A percentile compares a stretch with the other conserved stretches of the same genome.
Conservation (phyloP, 2,113 vertebrate genomes). For the Glareola pratincola region DNA sequence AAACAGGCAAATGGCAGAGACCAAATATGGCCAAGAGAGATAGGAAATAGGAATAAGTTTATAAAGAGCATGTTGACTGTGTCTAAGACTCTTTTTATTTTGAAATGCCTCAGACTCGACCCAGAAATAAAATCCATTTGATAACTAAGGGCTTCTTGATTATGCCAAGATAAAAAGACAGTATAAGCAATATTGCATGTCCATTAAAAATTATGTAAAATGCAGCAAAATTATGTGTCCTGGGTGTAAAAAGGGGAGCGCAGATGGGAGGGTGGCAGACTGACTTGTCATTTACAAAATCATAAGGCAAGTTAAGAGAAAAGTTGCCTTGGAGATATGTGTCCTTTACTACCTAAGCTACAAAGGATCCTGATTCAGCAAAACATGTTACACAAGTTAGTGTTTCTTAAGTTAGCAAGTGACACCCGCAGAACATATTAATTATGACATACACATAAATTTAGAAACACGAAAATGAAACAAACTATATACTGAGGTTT, state of each 20-base stretch:
- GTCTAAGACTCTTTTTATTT: not conserved
- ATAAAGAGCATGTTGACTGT: not conserved
- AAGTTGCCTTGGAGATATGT: not conserved
- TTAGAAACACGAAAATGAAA: not conserved
- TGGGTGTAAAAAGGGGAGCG: not conserved
- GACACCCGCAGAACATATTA: not conserved
- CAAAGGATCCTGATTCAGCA: not conserved
- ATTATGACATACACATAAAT: not conserved
- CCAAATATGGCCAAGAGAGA: not conserved
- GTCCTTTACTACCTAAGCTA: not conserved
- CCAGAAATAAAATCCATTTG: not conserved
- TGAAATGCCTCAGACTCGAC: not conserved
- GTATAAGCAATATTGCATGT: not conserved
- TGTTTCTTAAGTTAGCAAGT: not conserved
- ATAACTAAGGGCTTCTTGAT: not conserved
- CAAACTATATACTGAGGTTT: not conserved
- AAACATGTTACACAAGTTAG: not conserved
- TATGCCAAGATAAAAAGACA: not conserved
- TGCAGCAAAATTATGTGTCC: not conserved
- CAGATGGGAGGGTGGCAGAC: not conserved
- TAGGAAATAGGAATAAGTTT: not conserved
- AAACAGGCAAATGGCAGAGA: not conserved
- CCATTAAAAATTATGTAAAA: not conserved
- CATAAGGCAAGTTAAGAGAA: not conserved
- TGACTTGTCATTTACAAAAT: not conserved